These are phyloP conservation scores for Todus mexicanus DNA, from an alignment of 2,797 vertebrate genomes.

Conservation along the genomic window DNA sequence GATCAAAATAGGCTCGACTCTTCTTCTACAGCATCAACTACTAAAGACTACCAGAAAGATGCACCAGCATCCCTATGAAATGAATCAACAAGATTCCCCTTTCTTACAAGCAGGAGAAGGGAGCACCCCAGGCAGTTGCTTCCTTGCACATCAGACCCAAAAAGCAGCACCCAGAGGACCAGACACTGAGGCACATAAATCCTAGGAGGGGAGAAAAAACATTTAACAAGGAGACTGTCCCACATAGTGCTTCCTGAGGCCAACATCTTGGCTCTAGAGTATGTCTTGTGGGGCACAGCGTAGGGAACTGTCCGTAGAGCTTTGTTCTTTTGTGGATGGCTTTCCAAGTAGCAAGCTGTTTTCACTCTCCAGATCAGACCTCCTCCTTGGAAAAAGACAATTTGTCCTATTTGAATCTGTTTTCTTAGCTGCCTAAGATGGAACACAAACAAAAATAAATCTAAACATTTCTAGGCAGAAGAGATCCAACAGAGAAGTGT, in stretches of 20 bases:
- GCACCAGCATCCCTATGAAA: neutral
- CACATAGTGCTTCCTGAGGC: neutral
- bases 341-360: slow-evolving; percentile 45
- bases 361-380: slow-evolving; percentile 10
- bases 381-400: slow-evolving; percentile 52
- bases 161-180: neutral
- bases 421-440: slow-evolving; percentile 65
- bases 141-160: neutral
- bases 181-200: neutral
- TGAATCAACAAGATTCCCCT: neutral
- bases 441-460: slow-evolving; percentile 62
- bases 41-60: neutral
- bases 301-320: neutral
- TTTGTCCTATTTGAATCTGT: slow-evolving; percentile 59
- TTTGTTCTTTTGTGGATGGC: neutral
- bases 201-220: neutral
- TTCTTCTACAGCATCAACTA: neutral
- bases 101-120: neutral
- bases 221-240: neutral
- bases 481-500: slow-evolving; percentile 14
- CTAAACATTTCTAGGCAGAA: slow-evolving; percentile 21
- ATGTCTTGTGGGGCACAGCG: neutral
- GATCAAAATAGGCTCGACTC: neutral
- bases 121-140: neutral
- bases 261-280: neutral